phyloP scores from a whole-genome alignment of 2,113 vertebrate genomes.

The Platycercus adscitus region DNA sequence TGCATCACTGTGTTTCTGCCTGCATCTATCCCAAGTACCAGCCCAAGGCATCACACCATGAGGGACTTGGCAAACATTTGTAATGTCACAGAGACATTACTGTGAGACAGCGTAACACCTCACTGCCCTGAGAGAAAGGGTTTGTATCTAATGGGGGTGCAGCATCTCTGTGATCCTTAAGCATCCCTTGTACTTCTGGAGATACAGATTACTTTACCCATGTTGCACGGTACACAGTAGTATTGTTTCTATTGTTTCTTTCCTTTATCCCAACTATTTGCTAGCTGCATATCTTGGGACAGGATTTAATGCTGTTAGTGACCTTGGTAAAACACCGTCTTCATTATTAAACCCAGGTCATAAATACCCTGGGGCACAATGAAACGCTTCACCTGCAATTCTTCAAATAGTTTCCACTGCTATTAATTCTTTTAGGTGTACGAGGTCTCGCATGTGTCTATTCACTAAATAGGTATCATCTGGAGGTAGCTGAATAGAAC shows the following conservation, averaged over 20 bases:
- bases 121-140: not conserved
- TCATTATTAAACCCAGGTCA: constrained; percentile 58
- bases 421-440: constrained; percentile 42
- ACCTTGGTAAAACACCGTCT: constrained; percentile 36
- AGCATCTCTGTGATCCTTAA: not conserved
- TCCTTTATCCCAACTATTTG: not conserved
- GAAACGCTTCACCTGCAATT: constrained; percentile 66
- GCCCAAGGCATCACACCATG: not conserved
- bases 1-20: not conserved
- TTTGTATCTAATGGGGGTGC: not conserved
- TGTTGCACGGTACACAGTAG: fast-evolving
- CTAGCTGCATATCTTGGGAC: constrained; percentile 18
- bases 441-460: not conserved
- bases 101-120: not conserved
- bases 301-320: not conserved
- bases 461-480: constrained; percentile 17
- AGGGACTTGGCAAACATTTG: not conserved
- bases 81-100: not conserved
- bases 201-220: not conserved
- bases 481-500: not conserved
- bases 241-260: not conserved
- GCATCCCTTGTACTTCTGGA: not conserved
- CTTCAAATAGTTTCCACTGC: constrained; percentile 68
- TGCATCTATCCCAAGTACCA: not conserved
- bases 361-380: constrained; percentile 45